A percentile compares a stretch with the other conserved stretches of the same genome.
These are phyloP conservation scores for Falco berigora DNA, from an alignment of 2,797 vertebrate species.

Conservation along the genomic window DNA sequence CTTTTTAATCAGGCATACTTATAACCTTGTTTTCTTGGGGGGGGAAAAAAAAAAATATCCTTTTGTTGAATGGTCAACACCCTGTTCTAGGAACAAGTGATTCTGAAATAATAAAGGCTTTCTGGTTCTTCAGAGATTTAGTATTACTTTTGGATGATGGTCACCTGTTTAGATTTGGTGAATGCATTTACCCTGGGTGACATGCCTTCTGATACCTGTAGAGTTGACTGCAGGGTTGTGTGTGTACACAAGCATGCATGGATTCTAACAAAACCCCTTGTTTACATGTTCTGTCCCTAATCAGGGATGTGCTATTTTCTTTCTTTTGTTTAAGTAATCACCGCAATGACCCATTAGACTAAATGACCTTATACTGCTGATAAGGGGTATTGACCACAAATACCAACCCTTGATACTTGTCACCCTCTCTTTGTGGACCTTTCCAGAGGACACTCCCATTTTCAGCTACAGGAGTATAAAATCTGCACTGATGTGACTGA, in stretches of 20 bases:
- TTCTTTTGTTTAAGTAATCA: background rate
- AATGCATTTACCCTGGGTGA: background rate
- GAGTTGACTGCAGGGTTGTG: background rate
- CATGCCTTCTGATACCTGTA: background rate
- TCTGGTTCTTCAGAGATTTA: background rate
- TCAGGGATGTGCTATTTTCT: background rate
- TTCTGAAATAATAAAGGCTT: background rate
- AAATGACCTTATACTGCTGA: background rate
- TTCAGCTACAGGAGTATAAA: background rate
- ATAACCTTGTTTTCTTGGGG: background rate
- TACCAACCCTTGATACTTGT: background rate
- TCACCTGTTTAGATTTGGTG: background rate
- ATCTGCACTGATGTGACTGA: background rate
- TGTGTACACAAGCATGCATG: fast-evolving
- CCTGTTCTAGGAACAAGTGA: background rate
- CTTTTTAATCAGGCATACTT: background rate
- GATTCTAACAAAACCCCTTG: background rate
- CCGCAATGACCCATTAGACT: background rate
- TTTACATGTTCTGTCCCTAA: background rate
- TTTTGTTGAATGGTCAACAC: background rate
- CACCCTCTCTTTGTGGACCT: background rate
- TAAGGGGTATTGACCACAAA: background rate
- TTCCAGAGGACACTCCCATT: background rate
- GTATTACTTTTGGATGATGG: background rate
- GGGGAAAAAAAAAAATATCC: too few species aligned